A percentile compares a stretch with the other conserved stretches of the same genome.
Conservation (phyloP, 2,113 vertebrate genomes). For the Gnathochromis pfefferi region DNA sequence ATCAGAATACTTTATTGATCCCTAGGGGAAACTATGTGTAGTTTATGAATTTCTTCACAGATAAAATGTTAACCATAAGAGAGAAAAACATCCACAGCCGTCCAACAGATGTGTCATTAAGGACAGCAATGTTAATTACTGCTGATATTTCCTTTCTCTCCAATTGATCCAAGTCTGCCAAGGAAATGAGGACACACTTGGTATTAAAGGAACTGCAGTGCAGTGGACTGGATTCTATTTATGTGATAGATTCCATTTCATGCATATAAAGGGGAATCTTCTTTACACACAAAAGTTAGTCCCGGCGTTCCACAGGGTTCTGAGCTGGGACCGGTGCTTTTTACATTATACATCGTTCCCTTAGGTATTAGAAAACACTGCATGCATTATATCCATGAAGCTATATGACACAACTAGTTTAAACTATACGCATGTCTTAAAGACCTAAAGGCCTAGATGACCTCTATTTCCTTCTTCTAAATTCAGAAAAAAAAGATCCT, state of each 20-base stretch:
- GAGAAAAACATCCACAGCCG: neutral
- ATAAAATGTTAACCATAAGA: neutral
- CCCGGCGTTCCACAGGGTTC: neutral
- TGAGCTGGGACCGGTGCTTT: neutral
- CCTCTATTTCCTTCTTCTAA: neutral
- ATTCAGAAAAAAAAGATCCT: neutral
- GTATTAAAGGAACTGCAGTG: neutral
- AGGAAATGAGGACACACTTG: neutral
- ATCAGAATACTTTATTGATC: neutral
- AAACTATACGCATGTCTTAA: rapidly evolving
- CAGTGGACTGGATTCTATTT: neutral
- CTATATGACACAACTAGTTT: neutral
- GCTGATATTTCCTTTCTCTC: neutral
- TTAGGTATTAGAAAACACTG: neutral
- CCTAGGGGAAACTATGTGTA: neutral
- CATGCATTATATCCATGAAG: neutral
- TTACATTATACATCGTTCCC: neutral
- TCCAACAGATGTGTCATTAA: neutral
- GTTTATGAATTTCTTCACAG: neutral
- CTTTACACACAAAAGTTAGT: neutral
- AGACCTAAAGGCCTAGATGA: neutral
- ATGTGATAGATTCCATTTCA: neutral
- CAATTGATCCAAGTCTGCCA: neutral
- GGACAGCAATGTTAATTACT: neutral
- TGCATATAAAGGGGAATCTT: neutral